Conservation (phyloP, 2,113 vertebrate species). For the Clinocottus analis region DNA sequence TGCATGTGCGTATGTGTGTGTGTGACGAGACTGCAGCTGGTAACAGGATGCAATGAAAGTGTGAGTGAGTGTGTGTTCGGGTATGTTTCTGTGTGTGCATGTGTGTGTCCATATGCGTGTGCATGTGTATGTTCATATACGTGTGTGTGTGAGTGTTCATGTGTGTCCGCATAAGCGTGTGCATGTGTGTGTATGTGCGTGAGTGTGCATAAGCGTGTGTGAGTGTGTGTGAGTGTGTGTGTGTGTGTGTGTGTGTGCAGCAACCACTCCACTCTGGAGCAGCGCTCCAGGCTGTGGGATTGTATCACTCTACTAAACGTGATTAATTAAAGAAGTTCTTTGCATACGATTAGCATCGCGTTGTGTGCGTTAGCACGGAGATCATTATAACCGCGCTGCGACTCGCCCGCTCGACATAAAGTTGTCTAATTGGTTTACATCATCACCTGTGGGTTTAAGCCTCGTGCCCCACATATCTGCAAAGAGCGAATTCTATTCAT, state of each 20-base stretch:
- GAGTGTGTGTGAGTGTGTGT: too few relatives aligned
- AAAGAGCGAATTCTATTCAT: conserved; percentile 47
- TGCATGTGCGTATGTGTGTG: too few relatives aligned
- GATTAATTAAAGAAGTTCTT: conserved; percentile 71
- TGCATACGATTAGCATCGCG: conserved; percentile 62
- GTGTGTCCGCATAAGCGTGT: too few relatives aligned
- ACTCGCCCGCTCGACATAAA: conserved; percentile 50
- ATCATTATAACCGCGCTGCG: conserved; percentile 52
- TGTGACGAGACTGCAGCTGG: conserved; percentile 56
- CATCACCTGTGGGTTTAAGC: conserved; percentile 57
- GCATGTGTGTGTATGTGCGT: too few relatives aligned
- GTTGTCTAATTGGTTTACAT: conserved; percentile 69
- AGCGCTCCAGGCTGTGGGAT: conserved; percentile 46
- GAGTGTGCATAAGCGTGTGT: too few relatives aligned
- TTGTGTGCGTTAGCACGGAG: conserved; percentile 53
- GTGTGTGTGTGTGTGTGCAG: conserved; percentile 11
- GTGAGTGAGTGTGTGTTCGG: conserved; percentile 7
- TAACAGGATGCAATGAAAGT: too few relatives aligned
- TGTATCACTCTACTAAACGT: conserved; percentile 60
- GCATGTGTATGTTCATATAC: too few relatives aligned
- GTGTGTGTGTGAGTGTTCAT: too few relatives aligned
- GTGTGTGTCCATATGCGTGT: too few relatives aligned
- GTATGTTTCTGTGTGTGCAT: too few relatives aligned
- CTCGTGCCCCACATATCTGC: conserved; percentile 39
- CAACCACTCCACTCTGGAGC: conserved; percentile 39